Evolutionary conservation across 64 coral and sea anemone species (phyloP), one percentile per base, ranked within the genome.

Genomic region (Acropora tenuis): DNA sequence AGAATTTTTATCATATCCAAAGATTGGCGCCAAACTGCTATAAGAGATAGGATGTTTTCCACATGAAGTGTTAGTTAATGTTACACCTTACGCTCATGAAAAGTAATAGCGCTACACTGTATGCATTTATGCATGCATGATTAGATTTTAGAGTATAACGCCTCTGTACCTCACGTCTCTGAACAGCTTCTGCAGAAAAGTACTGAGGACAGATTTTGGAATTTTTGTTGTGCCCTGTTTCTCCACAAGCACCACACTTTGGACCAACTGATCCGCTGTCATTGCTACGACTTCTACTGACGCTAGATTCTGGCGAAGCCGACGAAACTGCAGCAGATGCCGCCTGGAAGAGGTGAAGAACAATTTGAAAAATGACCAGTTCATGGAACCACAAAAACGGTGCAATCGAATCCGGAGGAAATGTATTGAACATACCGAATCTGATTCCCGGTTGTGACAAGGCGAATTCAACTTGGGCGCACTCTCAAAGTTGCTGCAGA

Each of bases 221-320:
- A 52, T 80, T 80, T 18, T 90, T 90, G 19, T 80, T 77, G 19
- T 90, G 88, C 43, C 88, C 88, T 50, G 81, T 65, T 80, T 80
- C 63, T 71, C 88, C 88, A 90, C 88, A 90, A 15, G 65, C 77
- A 1, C 76, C 65, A 53, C 88, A 90, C 69, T 90, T 90, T 80
- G 88, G 88, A 20, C 88, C 88, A 43, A 84, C 60, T 7, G 80
- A 17, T 53, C 66, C 68, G 12, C 68, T 60, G 10, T 42, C 19
- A 16, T 61, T 68, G 80, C 80, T 84, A 47, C 16, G 45, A 46
- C 60, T 30, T 30, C 30, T 30, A 30, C 30, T 30, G 30, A 30
- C 30, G 30, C 30, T 5, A 8, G 47, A 42, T 17, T 15, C 18
- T 71, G 67, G 13, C 42, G 80, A 53, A 41, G 45, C 67, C n/a